These are phyloP conservation scores for Anseranas semipalmata DNA, from an alignment of 2,113 vertebrate species.

Conservation along the genomic window DNA sequence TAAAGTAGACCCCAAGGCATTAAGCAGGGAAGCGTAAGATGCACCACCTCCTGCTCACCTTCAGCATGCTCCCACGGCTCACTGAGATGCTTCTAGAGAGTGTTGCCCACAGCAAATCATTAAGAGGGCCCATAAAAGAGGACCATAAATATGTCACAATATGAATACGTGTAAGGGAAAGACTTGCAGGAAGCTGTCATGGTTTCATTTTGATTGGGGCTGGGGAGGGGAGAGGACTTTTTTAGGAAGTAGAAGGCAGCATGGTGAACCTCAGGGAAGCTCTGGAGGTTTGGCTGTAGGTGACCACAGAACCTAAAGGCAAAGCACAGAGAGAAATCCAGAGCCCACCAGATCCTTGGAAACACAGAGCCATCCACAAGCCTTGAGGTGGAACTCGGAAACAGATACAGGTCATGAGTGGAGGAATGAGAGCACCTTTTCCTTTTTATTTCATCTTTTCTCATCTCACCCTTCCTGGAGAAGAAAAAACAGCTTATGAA, in stretches of 20 bases:
- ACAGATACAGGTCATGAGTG: neutral
- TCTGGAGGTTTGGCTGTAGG: neutral
- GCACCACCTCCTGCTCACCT: neutral
- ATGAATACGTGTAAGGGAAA: neutral
- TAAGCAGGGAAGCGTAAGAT: neutral
- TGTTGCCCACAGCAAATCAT: neutral
- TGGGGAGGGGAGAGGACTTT: neutral
- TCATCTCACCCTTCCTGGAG: neutral
- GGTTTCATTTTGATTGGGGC: neutral
- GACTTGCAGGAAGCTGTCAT: neutral
- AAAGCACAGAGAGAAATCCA: neutral
- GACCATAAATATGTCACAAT: neutral
- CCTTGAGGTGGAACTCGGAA: neutral
- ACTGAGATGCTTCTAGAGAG: neutral
- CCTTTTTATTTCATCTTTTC: neutral
- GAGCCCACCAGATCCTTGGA: neutral
- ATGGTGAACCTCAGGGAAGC: neutral
- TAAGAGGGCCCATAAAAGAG: neutral
- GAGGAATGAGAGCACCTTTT: neutral
- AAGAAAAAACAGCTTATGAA: neutral
- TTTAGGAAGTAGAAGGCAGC: neutral
- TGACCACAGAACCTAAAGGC: neutral
- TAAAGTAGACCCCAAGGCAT: neutral
- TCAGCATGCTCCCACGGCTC: fast-evolving
- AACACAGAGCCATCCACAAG: neutral